A percentile compares a stretch with the other conserved stretches of the same genome.
These are phyloP conservation scores for Halocaridina rubra DNA, from an alignment of 2,888 invertebrate genomes.

Conservation along the genomic window DNA sequence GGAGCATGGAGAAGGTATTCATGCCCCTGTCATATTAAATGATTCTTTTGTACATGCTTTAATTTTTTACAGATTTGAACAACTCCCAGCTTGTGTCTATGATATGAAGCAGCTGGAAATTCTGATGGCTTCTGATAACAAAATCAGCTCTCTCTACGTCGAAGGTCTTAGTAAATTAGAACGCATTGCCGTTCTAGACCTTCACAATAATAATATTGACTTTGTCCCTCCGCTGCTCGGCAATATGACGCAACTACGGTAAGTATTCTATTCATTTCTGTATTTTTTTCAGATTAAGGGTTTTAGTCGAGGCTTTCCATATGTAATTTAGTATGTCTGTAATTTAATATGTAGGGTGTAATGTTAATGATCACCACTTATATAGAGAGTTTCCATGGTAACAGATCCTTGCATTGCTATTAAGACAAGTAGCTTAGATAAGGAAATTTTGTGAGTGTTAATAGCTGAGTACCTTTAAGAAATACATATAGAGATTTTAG, in stretches of 20 bases:
- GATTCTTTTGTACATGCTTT: too few species aligned
- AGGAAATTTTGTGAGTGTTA: too few species aligned
- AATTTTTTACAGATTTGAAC: constrained; percentile 67
- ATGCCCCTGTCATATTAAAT: too few species aligned
- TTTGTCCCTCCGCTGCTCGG: constrained; percentile 88
- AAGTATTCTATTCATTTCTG: too few species aligned
- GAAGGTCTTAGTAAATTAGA: constrained; percentile 74
- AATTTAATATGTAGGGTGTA: neutral
- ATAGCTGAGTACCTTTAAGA: too few species aligned
- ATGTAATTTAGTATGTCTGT: neutral
- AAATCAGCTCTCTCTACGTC: constrained; percentile 68
- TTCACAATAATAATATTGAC: constrained; percentile 73
- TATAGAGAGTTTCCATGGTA: too few species aligned
- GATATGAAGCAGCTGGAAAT: constrained; percentile 80
- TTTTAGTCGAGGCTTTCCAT: neutral
- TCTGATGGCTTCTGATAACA: constrained; percentile 78
- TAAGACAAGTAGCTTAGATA: too few species aligned
- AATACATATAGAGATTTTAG: too few species aligned
- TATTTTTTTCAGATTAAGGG: too few species aligned
- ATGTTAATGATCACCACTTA: too few species aligned
- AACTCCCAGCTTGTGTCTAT: constrained; percentile 80
- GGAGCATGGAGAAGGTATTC: too few species aligned
- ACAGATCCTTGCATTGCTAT: too few species aligned
- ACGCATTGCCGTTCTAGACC: constrained; percentile 69
- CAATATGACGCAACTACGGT: constrained; percentile 84